These are phyloP conservation scores for Xiphydria camelus DNA, from an alignment of 2,888 invertebrate genomes.

Conservation along the genomic window DNA sequence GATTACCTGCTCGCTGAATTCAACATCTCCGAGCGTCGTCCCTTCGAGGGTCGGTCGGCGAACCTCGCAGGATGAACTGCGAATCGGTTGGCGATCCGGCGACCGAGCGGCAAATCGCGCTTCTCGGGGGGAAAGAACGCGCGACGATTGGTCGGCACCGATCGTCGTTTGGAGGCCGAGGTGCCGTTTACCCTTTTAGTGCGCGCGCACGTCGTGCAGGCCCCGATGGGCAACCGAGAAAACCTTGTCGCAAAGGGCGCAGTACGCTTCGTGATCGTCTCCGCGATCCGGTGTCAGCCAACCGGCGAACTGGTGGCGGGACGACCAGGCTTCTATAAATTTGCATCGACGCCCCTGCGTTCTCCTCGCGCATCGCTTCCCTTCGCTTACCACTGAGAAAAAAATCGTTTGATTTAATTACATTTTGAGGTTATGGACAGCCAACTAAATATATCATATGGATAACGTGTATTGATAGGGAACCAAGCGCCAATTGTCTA, in stretches of 20 bases:
- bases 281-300: slow-evolving; percentile 44
- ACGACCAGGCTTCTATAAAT: slow-evolving; percentile 42
- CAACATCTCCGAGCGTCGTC: slow-evolving; percentile 14
- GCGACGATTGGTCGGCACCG: slow-evolving; percentile 34
- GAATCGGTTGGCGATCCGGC: slow-evolving; percentile 10
- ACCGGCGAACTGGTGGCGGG: slow-evolving; percentile 38
- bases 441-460: too few relatives aligned
- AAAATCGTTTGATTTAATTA: too few relatives aligned
- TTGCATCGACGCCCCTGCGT: slow-evolving; percentile 40
- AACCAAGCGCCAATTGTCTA: neutral
- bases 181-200: slow-evolving; percentile 51
- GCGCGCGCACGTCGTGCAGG: slow-evolving; percentile 45
- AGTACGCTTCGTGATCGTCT: slow-evolving; percentile 43
- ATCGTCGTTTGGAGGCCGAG: slow-evolving; percentile 36
- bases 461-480: too few relatives aligned
- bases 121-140: slow-evolving; percentile 20
- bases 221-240: slow-evolving; percentile 48
- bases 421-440: too few relatives aligned
- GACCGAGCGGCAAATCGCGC: too few relatives aligned
- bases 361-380: neutral
- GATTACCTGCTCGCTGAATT: slow-evolving; percentile 30
- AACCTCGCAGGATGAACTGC: slow-evolving; percentile 15
- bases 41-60: slow-evolving; percentile 18
- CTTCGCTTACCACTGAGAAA: slow-evolving; percentile 10
- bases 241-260: slow-evolving; percentile 44